Percentiles rank a stretch among this genome's conserved stretches.
Evolutionary conservation across 1,140 invertebrate species (phyloP).

Genomic region (Lethrus apterus): DNA sequence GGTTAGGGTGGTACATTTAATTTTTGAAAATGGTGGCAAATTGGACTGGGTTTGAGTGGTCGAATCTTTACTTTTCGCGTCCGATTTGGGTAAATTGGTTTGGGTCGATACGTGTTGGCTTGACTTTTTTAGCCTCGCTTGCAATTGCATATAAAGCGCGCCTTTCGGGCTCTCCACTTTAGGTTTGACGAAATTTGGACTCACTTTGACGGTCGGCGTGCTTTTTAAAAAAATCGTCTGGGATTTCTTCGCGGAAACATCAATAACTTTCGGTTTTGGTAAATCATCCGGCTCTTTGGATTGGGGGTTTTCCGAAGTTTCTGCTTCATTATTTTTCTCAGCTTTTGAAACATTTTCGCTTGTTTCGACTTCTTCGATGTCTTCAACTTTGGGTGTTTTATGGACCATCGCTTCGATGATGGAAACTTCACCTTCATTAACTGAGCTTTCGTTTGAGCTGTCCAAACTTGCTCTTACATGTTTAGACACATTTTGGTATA

Average conservation of each 20-base stretch:
- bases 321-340: not conserved
- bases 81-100: slow-evolving; percentile 8
- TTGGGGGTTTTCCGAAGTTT: no score
- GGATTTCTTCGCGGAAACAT: not conserved
- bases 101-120: slow-evolving; percentile 15
- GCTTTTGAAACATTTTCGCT: not conserved
- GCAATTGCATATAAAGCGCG: slow-evolving; percentile 35
- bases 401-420: slow-evolving; percentile 30
- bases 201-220: slow-evolving; percentile 20
- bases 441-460: slow-evolving; percentile 23
- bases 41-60: no score
- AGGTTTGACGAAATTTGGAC: slow-evolving; percentile 28
- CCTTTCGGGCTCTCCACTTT: slow-evolving; percentile 35
- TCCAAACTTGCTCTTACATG: slow-evolving; percentile 18
- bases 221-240: not conserved
- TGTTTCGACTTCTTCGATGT: not conserved
- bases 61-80: not conserved
- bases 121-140: slow-evolving; percentile 33
- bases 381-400: not conserved
- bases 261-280: no score
- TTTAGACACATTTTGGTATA: slow-evolving; percentile 31
- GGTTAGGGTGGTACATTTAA: no score
- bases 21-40: no score
- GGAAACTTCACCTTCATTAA: slow-evolving; percentile 19
- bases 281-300: no score